Conservation (phyloP, 2,113 vertebrate species). For the Oreochromis niloticus region DNA sequence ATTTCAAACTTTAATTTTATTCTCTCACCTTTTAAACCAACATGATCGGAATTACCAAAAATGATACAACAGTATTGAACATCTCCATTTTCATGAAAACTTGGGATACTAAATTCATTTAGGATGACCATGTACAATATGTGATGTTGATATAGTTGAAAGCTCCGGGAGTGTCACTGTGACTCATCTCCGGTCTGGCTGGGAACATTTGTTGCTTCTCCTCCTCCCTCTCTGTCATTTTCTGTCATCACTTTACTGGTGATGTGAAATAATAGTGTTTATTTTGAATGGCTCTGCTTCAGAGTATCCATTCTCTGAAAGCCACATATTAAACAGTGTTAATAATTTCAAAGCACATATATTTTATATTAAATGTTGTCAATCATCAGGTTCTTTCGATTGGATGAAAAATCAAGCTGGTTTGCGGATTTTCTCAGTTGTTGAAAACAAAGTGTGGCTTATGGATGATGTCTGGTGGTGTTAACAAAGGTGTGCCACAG, state of each 20-base stretch:
- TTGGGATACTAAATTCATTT: background rate
- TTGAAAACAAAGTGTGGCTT: background rate
- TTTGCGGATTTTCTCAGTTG: background rate
- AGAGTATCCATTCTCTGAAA: background rate
- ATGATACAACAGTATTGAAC: background rate
- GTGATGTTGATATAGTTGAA: background rate
- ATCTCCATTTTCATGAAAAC: background rate
- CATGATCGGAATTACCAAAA: background rate
- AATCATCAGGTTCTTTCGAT: background rate
- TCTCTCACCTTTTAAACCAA: background rate
- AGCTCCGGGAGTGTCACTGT: background rate
- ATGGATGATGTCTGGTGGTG: background rate
- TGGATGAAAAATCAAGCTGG: background rate
- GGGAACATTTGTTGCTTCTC: background rate
- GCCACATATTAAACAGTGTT: background rate
- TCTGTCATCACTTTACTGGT: background rate
- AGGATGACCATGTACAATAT: background rate
- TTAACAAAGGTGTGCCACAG: background rate
- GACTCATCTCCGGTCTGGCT: background rate
- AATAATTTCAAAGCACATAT: background rate
- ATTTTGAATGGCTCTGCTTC: background rate
- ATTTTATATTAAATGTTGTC: background rate
- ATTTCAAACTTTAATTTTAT: background rate
- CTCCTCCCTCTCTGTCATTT: background rate
- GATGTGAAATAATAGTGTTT: background rate